Percentiles rank a stretch among this genome's conserved stretches.
Evolutionary conservation across 2,888 invertebrate genomes (phyloP).

Genomic region (Dione juno): DNA sequence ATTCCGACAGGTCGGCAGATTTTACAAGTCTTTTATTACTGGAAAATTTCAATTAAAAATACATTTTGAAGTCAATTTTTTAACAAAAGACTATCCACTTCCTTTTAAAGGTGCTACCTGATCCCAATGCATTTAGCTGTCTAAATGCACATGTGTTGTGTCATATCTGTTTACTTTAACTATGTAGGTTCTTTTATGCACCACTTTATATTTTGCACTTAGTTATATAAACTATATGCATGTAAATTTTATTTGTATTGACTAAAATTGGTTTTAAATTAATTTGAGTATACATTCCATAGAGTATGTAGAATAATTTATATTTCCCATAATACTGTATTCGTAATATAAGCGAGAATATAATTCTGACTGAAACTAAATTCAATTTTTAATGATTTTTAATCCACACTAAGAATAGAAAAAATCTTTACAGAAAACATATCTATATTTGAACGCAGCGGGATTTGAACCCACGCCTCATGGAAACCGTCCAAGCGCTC

Average conservation of each 20-base stretch:
- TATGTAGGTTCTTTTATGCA: slow-evolving; percentile 5
- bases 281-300: background rate
- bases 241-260: background rate
- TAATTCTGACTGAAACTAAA: too few species aligned
- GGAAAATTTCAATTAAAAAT: background rate
- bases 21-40: background rate
- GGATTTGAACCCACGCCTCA: too few species aligned
- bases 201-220: background rate
- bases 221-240: background rate
- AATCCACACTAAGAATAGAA: too few species aligned
- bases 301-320: too few species aligned
- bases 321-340: too few species aligned
- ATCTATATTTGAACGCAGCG: too few species aligned
- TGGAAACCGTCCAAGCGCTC: too few species aligned
- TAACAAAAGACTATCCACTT: background rate
- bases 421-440: too few species aligned
- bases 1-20: background rate
- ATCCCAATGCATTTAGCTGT: slow-evolving; percentile 16
- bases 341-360: too few species aligned
- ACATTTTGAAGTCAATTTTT: background rate
- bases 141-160: slow-evolving; percentile 19
- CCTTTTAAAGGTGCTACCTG: slow-evolving; percentile 23
- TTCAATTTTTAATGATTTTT: too few species aligned
- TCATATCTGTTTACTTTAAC: slow-evolving; percentile 22
- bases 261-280: background rate